A percentile compares a stretch with the other conserved stretches of the same genome.
Evolutionary conservation across 2,888 invertebrate species (phyloP).

Genomic region (Acrocera orbiculus): DNA sequence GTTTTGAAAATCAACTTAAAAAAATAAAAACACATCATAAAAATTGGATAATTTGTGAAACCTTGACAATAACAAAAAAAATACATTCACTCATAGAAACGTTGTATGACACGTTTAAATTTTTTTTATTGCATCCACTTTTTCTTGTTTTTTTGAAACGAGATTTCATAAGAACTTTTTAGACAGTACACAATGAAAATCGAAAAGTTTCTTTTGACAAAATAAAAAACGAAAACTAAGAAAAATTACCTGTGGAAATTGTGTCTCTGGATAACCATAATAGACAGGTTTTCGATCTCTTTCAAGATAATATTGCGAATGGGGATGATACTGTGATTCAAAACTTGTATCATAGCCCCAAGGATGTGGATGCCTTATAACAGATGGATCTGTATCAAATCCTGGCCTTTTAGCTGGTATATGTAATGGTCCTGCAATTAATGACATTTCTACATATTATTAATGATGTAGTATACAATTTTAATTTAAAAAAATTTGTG

Average conservation of each 20-base stretch:
- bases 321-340: constrained; percentile 27
- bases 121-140: no score
- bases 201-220: background rate
- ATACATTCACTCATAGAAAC: no score
- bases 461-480: constrained; percentile 23
- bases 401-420: constrained; percentile 70
- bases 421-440: constrained; percentile 53
- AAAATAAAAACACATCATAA: no score
- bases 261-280: constrained; percentile 30
- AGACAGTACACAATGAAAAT: background rate
- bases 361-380: constrained; percentile 30
- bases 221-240: no score
- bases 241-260: constrained; percentile 28
- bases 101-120: no score
- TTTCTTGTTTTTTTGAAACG: no score
- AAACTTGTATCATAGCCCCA: constrained; percentile 31
- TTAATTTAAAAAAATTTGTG: background rate
- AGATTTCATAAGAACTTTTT: no score
- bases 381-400: constrained; percentile 34
- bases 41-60: no score
- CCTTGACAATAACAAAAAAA: no score
- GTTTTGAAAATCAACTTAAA: no score
- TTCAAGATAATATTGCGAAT: constrained; percentile 30
- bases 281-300: constrained; percentile 31
- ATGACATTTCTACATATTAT: constrained; percentile 36